Percentiles rank a stretch among this genome's conserved stretches.
Conservation (phyloP, 2,113 vertebrate genomes). For the Vimba vimba region DNA sequence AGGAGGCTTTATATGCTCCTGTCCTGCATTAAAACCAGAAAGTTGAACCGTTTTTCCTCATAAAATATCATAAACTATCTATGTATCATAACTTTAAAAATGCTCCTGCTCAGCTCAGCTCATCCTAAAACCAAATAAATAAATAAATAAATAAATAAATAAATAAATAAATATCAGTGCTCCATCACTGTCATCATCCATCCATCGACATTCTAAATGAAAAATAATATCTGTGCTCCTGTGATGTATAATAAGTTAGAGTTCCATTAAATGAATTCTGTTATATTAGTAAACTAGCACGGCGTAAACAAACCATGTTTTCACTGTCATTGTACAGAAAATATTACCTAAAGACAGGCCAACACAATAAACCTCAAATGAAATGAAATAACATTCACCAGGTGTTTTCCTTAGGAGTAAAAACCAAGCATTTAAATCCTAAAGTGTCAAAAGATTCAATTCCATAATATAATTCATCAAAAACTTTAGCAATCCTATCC, state of each 20-base stretch:
- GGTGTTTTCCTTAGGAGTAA: not conserved
- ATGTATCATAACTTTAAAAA: not conserved
- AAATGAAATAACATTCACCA: not conserved
- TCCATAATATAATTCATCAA: not conserved
- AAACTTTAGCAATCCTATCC: not conserved
- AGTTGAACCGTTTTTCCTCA: not conserved
- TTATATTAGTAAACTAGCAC: not conserved
- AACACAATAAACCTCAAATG: conserved; percentile 27
- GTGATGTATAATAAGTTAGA: not conserved
- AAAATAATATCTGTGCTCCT: not conserved
- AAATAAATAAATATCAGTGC: not conserved
- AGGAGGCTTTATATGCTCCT: not conserved
- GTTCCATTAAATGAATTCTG: not conserved
- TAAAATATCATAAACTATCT: not conserved
- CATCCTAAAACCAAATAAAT: conserved; percentile 18
- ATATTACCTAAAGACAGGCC: not conserved
- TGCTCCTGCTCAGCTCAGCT: not conserved
- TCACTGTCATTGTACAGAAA: conserved; percentile 6
- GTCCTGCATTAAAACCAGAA: not conserved
- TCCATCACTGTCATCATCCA: not conserved
- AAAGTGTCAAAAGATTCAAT: not conserved
- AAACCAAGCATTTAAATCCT: not conserved
- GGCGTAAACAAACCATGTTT: conserved; percentile 6
- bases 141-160: too few relatives aligned
- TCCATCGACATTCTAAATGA: not conserved